These are phyloP conservation scores for Synergus umbraculus DNA, from an alignment of 2,888 invertebrate genomes.

Conservation along the genomic window DNA sequence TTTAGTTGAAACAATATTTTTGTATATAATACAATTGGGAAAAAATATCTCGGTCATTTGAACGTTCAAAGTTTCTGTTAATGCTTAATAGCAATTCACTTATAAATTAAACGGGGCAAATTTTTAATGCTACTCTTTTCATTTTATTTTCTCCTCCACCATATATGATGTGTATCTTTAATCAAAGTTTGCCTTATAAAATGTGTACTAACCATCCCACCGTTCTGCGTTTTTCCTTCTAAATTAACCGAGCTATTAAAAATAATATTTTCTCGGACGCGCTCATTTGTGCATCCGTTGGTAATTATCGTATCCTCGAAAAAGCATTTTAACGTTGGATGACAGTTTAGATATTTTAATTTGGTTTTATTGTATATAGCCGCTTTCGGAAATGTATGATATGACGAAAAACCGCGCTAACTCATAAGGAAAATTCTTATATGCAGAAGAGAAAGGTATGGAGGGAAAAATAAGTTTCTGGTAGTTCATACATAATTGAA, in stretches of 20 bases:
- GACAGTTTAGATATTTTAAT: not conserved
- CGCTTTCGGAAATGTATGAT: not conserved
- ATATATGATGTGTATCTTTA: not conserved
- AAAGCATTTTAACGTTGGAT: not conserved
- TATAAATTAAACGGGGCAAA: not conserved
- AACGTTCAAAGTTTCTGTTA: too few relatives aligned
- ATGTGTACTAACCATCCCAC: not conserved
- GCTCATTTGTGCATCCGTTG: not conserved
- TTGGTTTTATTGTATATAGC: not conserved
- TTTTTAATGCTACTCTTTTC: not conserved
- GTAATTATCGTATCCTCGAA: not conserved
- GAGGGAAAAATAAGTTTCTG: not conserved
- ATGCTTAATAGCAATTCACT: too few relatives aligned
- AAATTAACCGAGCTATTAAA: not conserved
- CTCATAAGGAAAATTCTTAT: not conserved
- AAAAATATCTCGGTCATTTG: too few relatives aligned
- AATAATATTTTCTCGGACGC: not conserved
- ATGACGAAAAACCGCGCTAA: not conserved
- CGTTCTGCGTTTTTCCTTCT: not conserved
- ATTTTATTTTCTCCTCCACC: not conserved
- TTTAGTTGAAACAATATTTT: too few relatives aligned
- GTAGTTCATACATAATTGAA: not conserved
- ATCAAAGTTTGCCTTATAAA: not conserved
- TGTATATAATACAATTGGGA: too few relatives aligned
- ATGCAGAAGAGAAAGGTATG: not conserved